Conservation (phyloP, 2,797 vertebrate species). For the Amblyopsis hoosieri region DNA sequence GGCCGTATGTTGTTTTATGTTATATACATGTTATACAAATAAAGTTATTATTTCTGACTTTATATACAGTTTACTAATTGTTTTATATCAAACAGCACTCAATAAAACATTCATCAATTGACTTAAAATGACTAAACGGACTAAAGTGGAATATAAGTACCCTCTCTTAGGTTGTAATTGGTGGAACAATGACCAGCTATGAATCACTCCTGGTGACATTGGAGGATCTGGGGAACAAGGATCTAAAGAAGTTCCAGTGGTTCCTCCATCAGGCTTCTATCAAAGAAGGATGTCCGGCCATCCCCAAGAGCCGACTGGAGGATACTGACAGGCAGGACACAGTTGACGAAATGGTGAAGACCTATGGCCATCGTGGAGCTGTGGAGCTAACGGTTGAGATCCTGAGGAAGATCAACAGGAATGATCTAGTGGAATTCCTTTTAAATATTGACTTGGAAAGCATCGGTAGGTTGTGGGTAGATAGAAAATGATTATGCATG, state of each 20-base stretch:
- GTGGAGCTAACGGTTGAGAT: conserved; percentile 5
- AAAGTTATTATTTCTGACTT: no score
- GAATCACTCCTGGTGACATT: conserved; percentile 4
- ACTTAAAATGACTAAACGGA: not conserved
- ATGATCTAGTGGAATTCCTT: conserved; percentile 40
- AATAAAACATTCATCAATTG: not conserved
- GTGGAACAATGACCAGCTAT: conserved; percentile 11
- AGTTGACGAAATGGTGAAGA: conserved; percentile 41
- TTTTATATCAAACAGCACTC: not conserved
- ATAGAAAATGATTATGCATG: not conserved
- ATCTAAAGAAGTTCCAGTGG: conserved; percentile 23
- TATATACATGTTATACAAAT: no score
- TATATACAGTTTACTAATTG: no score
- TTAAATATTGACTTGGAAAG: not conserved
- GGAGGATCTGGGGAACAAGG: not conserved
- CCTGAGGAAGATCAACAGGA: conserved; percentile 38
- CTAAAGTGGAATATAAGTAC: not conserved
- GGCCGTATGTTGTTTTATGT: no score
- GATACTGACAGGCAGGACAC: conserved; percentile 20
- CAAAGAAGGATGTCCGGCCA: not conserved
- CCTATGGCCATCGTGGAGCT: not conserved
- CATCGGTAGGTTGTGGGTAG: conserved; percentile 7
- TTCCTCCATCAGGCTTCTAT: conserved; percentile 14
- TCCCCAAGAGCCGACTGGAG: conserved; percentile 30
- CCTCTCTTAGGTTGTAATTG: not conserved